A percentile compares a stretch with the other conserved stretches of the same genome.
These are phyloP conservation scores for Trichoplusia ni DNA, from an alignment of 1,140 invertebrate genomes.

Conservation along the genomic window DNA sequence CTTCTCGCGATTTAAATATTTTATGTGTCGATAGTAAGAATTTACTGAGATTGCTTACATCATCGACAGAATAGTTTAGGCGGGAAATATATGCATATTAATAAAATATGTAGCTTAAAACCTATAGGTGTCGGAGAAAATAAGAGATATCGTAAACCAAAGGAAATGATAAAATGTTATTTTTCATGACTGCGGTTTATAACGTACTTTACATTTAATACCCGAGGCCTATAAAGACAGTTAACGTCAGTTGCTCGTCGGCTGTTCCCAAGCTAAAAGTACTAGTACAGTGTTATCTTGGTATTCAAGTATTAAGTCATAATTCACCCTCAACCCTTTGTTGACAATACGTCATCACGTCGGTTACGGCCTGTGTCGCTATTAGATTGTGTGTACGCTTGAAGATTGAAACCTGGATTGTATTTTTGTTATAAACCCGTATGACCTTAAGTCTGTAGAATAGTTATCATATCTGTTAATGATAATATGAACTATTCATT, in stretches of 20 bases:
- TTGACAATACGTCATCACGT: too few species aligned
- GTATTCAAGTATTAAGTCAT: neutral
- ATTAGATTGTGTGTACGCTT: too few species aligned
- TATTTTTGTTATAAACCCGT: too few species aligned
- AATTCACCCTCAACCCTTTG: too few species aligned
- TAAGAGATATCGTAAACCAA: neutral
- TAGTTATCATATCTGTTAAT: too few species aligned
- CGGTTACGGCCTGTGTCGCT: too few species aligned
- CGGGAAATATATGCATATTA: conserved; percentile 57
- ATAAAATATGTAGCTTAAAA: neutral
- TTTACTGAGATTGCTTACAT: conserved; percentile 68
- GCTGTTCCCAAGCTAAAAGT: neutral
- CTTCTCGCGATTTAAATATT: conserved; percentile 46
- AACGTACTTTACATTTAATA: conserved; percentile 6
- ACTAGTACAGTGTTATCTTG: neutral
- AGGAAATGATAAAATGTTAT: conserved; percentile 19
- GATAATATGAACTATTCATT: too few species aligned
- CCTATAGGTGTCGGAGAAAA: too few species aligned
- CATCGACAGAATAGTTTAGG: conserved; percentile 65
- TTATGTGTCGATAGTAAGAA: conserved; percentile 70
- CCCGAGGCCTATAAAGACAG: neutral
- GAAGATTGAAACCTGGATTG: too few species aligned
- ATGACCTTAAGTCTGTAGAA: too few species aligned
- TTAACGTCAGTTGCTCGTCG: neutral
- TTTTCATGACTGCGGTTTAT: conserved; percentile 17